Evolutionary conservation across 2,888 invertebrate genomes (phyloP), one percentile per base, ranked within the genome.

Genomic region (Eristalinus aeneus): DNA sequence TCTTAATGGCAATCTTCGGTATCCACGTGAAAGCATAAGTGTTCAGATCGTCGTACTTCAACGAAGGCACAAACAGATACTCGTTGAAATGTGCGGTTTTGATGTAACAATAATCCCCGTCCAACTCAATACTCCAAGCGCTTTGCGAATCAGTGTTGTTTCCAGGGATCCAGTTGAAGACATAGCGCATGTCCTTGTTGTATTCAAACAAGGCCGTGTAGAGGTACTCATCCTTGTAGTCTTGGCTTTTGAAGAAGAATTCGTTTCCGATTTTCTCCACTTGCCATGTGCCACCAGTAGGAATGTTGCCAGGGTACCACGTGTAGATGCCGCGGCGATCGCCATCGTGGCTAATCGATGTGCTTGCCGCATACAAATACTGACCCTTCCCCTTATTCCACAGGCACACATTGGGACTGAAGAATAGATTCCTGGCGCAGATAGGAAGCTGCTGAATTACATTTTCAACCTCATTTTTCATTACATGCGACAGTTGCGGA

Each of bases 141-240:
- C 80, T 80, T n/a, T 74, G 80, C 10, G 10, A 11, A 12, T 80
- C 80, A 0, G 68, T 80, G 31, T 73, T 79, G 54, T 79, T 73
- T 10, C 68, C 80, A 1, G 74, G 63, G 1, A 80, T 58, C 80
- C 80, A 80, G n/a, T 36, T 67, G n/a, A 80, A 80, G 12, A 56
- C 46, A 39, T 56, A 69, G 20, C 69, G 80, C 64, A 60, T 34
- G 23, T 80, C 74, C 27, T 79, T 79, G 11, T 60, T 73, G 36
- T 16, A 63, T 1, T 69, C 68, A 53, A 58, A 20, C 10, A 1
- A 23, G 46, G 61, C 61, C 23, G 79, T 61, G 54, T 73, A 73
- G 10, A 80, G 6, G 27, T 80, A 80, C 32, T 80, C 79, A 56
- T 80, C 54, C 5, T 5, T 12, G n/a, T 68, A 53, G 11, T 73